A percentile compares a stretch with the other conserved stretches of the same genome.
Conservation (phyloP, 2,888 invertebrate species). For the Oxycera nigricornis region DNA sequence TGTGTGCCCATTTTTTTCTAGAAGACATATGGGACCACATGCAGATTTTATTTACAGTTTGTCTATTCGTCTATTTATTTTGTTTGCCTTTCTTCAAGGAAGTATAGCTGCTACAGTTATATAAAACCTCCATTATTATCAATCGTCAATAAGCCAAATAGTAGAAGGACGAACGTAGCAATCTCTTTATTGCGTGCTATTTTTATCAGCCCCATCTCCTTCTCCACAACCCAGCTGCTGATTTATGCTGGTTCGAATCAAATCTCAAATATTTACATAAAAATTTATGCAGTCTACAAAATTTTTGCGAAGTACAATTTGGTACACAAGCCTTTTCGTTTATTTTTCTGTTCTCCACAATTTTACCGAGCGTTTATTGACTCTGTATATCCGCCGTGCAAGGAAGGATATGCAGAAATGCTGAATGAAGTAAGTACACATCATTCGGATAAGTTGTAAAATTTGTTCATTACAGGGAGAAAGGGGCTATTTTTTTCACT, state of each 20-base stretch:
- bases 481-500: not conserved
- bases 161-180: not conserved
- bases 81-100: too few species aligned
- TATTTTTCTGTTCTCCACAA: too few species aligned
- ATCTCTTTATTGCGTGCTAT: not conserved
- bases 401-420: not conserved
- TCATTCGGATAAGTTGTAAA: not conserved
- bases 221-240: not conserved
- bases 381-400: not conserved
- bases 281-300: slow-evolving; percentile 19
- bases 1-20: too few species aligned
- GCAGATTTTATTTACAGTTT: too few species aligned
- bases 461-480: not conserved
- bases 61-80: too few species aligned
- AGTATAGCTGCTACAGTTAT: too few species aligned
- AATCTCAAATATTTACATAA: slow-evolving; percentile 34
- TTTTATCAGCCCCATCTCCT: not conserved
- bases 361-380: not conserved
- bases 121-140: too few species aligned
- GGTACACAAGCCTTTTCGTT: too few species aligned
- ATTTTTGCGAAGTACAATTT: slow-evolving; percentile 25
- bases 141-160: too few species aligned
- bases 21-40: too few species aligned
- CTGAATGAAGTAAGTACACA: not conserved
- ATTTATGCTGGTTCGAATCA: slow-evolving; percentile 2